Base-by-base conservation (phyloP, 2,113 vertebrate genomes). In the Channa argus region DNA sequence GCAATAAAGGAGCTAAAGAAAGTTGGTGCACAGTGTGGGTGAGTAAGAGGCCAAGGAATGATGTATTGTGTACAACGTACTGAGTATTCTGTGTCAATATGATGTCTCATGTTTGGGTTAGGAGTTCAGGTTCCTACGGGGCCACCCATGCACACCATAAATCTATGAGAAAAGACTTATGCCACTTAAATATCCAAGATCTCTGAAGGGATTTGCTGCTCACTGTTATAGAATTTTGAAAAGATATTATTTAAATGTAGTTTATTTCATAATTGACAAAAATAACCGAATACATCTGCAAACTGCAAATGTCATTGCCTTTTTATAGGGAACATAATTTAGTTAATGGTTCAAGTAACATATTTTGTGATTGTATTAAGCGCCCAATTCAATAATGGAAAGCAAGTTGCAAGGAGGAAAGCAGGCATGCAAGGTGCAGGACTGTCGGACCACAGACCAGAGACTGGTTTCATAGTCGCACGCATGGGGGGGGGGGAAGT, bases 71-170 rank as follows among this genome's bases (percentile, higher is more conserved):
- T 39, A 11, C 37, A 63, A 71, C 79, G 15, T 60, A 37, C 39
- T 63, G 49, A 77, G 56, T 77, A 55, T 81, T 86, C 71, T 83
- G 55, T 79, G 82, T 89, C 81, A 86, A 68, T 56, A 77, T 14
- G 24, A 50, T 44, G 59, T 81, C 66, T 58, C 43, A 36, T 63
- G 52, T 59, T n/a, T 34, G 34, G 41, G 10, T 89, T 51, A 79
- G 10, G 44, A 74, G 69, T 83, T 73, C 12, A 78, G 39, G 73
- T 71, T 44, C 61, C 15, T 56, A n/a, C 2, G 10, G 63, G 82
- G 81, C 91, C 89, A 89, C 91, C 87, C 88, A 88, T 54, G 77
- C 73, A 63, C 83, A 53, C 70, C 82, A 86, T 87, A 64, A 79
- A 87, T 90, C 63, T 62, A 6, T 14, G 13, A 34, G 53, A 7